These are phyloP conservation scores for Myodes glareolus DNA, from an alignment of 2,113 vertebrate genomes.

Conservation along the genomic window DNA sequence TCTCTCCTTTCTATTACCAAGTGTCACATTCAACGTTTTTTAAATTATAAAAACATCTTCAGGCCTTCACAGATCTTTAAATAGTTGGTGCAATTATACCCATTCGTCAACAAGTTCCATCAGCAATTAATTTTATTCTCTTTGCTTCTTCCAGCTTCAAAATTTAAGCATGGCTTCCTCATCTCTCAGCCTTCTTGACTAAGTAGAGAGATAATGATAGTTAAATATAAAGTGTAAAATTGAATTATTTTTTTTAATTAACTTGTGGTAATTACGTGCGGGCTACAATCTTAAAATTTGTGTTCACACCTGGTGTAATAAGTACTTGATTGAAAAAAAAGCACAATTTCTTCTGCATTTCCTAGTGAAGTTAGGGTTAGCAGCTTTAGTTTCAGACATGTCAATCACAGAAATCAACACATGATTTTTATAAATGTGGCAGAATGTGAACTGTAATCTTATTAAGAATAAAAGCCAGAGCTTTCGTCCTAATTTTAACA, in stretches of 20 bases:
- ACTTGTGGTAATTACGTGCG: background rate
- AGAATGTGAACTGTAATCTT: background rate
- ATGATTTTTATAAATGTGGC: background rate
- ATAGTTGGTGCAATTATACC: background rate
- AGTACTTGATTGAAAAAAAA: background rate
- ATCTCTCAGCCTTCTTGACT: background rate
- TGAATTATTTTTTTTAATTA: background rate
- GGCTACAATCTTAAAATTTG: background rate
- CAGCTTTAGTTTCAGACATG: background rate
- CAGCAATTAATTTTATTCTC: background rate
- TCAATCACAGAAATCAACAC: background rate
- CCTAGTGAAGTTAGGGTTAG: background rate
- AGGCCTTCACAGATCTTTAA: background rate
- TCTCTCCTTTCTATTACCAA: background rate
- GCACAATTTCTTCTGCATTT: background rate
- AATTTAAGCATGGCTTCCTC: background rate
- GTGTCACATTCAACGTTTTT: background rate
- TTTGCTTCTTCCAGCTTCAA: background rate
- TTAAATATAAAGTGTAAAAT: background rate
- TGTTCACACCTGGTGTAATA: rapidly evolving
- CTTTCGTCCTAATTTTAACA: background rate
- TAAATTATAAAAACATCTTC: background rate
- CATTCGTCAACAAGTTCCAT: background rate
- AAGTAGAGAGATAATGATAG: background rate
- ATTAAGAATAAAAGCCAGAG: background rate